phyloP scores from a whole-genome alignment of 2,113 vertebrate species.

The Sander vitreus region DNA sequence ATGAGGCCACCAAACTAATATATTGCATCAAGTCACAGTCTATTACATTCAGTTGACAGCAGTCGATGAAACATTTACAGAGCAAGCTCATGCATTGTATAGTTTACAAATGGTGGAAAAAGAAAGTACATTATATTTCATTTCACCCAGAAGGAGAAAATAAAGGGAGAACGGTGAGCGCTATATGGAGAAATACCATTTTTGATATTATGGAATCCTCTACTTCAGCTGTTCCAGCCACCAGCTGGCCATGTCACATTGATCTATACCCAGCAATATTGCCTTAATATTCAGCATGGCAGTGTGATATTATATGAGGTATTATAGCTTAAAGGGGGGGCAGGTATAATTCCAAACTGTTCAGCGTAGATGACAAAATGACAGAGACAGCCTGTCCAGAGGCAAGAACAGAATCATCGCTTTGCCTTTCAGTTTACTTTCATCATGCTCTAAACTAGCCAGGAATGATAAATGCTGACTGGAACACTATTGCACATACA shows the following conservation, averaged over 20 bases:
- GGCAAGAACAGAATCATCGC: conserved; percentile 49
- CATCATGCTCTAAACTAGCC: conserved; percentile 41
- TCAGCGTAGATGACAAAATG: conserved; percentile 54
- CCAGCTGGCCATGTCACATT: conserved; percentile 44
- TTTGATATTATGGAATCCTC: conserved; percentile 22
- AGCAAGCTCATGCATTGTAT: conserved; percentile 10
- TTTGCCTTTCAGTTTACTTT: conserved; percentile 39
- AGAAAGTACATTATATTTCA: conserved; percentile 25
- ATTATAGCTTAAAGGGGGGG: conserved; percentile 48
- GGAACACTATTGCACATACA: conserved; percentile 5
- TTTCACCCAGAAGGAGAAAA: conserved; percentile 43
- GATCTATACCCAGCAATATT: conserved; percentile 49
- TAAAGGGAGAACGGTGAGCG: conserved; percentile 3
- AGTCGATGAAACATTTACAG: conserved; percentile 46
- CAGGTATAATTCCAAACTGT: conserved; percentile 21
- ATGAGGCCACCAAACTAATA: conserved; percentile 43
- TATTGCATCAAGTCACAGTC: conserved; percentile 52
- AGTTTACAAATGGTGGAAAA: conserved; percentile 36
- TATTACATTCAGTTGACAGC: conserved; percentile 55
- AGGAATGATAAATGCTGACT: conserved; percentile 24
- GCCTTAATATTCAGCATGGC: conserved; percentile 47
- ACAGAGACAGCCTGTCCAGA: conserved; percentile 33
- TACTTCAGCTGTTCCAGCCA: conserved; percentile 13
- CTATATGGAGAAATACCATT: conserved; percentile 13
- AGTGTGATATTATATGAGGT: conserved; percentile 50